Conservation (phyloP, 30 jellyfish, hydroid and myxozoan genomes). For the Pseudorhiza aurosa region DNA sequence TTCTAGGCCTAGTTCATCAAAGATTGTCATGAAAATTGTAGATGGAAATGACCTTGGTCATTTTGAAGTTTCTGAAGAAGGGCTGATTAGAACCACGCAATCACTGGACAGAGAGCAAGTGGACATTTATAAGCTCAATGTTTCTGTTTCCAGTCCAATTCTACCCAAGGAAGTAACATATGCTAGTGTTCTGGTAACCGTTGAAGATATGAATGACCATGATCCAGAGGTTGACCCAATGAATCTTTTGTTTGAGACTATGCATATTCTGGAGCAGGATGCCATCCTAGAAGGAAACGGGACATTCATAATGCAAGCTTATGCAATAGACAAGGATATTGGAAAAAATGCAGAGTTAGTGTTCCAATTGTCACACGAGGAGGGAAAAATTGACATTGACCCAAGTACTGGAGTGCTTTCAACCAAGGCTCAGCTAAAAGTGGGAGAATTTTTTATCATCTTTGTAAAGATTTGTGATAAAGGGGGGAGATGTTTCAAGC, state of each 20-base stretch:
- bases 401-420: conserved; percentile 59
- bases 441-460: conserved; percentile 5
- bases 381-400: conserved; percentile 20
- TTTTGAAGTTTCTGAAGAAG: conserved; percentile 43
- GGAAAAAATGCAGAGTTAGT: conserved; percentile 61
- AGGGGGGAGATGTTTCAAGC: conserved; percentile 19
- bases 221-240: conserved; percentile 42
- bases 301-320: conserved; percentile 49
- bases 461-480: conserved; percentile 24
- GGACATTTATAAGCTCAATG: conserved; percentile 35
- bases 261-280: conserved; percentile 34
- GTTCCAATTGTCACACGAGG: conserved; percentile 4
- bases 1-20: conserved; percentile 1
- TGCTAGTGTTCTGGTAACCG: conserved; percentile 64
- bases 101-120: conserved; percentile 54
- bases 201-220: conserved; percentile 87
- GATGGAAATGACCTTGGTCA: conserved; percentile 64
- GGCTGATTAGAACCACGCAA: conserved; percentile 29
- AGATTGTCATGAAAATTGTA: conserved; percentile 37
- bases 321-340: conserved; percentile 57
- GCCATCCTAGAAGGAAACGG: conserved; percentile 23
- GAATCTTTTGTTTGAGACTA: not conserved
- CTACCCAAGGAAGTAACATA: conserved; percentile 48
- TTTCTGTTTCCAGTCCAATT: conserved; percentile 38
- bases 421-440: conserved; percentile 36